These are phyloP conservation scores for Amblyjoppa proteus DNA, from an alignment of 2,888 invertebrate genomes.

Conservation along the genomic window DNA sequence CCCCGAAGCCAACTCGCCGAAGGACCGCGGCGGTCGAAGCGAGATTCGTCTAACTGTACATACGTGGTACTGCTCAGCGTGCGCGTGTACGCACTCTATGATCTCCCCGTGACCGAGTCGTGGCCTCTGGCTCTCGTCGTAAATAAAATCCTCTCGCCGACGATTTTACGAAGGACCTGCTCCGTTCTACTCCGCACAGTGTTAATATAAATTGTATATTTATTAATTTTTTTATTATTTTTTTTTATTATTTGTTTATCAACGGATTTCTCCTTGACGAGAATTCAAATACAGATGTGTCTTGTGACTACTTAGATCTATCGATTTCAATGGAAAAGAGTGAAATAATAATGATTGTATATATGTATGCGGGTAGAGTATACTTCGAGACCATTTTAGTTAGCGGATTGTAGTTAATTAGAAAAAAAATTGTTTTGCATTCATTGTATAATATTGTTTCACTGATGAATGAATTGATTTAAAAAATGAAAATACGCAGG, in stretches of 20 bases:
- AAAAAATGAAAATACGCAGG: no score
- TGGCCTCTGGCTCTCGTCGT: constrained; percentile 55
- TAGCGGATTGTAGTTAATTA: no score
- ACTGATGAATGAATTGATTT: no score
- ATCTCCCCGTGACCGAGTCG: constrained; percentile 51
- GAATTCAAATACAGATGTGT: not conserved
- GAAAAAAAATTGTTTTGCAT: no score
- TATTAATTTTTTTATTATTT: no score
- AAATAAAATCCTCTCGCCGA: constrained; percentile 67
- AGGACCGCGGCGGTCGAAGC: constrained; percentile 58
- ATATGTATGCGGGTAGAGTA: no score
- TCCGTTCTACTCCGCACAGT: not conserved
- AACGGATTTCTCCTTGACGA: not conserved
- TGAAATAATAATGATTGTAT: no score
- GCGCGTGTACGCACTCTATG: constrained; percentile 40
- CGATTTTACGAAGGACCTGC: constrained; percentile 15
- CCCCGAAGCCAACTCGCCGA: constrained; percentile 34
- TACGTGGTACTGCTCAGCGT: constrained; percentile 52
- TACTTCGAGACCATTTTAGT: no score
- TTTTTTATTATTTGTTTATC: no score
- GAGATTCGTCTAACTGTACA: constrained; percentile 70
- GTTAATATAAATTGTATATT: not conserved
- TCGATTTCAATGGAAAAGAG: no score
- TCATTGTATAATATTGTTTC: no score
- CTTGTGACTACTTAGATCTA: no score